Evolutionary conservation across 2,888 invertebrate genomes (phyloP).

Genomic region (Andrena haemorrhoa): DNA sequence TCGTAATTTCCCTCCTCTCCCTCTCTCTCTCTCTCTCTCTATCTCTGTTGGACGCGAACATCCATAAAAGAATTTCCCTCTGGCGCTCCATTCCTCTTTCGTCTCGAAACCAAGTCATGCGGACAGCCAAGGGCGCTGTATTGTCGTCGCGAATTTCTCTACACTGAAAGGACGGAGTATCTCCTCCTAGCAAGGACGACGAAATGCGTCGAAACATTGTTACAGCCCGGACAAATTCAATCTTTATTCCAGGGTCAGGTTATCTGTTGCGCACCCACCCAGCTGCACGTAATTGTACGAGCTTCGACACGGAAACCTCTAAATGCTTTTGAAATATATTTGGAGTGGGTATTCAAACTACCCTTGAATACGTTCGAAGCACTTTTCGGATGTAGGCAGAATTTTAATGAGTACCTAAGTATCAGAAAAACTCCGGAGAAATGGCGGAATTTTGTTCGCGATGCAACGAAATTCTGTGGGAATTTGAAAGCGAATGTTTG

Average conservation of each 20-base stretch:
- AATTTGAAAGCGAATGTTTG: background rate
- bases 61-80: constrained; percentile 26
- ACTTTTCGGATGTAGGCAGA: background rate
- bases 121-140: background rate
- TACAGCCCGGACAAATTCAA: constrained; percentile 18
- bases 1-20: background rate
- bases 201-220: constrained; percentile 3
- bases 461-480: background rate
- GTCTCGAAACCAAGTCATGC: constrained; percentile 13
- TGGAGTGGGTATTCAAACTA: background rate
- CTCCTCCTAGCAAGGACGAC: background rate
- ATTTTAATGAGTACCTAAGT: background rate
- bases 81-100: constrained; percentile 9
- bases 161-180: constrained; percentile 1
- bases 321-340: background rate
- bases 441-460: background rate
- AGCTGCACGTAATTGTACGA: background rate
- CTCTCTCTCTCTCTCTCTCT: background rate
- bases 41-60: background rate
- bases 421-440: background rate
- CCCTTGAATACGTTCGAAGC: background rate
- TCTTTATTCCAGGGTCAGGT: background rate
- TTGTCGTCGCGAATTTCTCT: constrained; percentile 29
- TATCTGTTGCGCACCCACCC: constrained; percentile 1
- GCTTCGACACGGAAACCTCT: background rate